Conservation (phyloP, 2,888 invertebrate genomes). For the Latheticus oryzae region DNA sequence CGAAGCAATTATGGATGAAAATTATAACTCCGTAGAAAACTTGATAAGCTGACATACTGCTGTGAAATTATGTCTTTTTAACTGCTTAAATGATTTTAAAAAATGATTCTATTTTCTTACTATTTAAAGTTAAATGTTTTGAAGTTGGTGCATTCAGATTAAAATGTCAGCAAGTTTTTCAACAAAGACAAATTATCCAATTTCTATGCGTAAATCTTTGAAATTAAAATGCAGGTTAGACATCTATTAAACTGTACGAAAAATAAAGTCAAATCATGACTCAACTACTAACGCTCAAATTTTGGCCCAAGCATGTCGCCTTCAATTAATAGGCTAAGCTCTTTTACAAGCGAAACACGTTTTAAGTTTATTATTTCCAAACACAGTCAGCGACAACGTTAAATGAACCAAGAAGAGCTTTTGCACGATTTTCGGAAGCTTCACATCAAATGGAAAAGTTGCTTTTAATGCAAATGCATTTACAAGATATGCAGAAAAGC, state of each 20-base stretch:
- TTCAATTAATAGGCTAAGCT: constrained; percentile 47
- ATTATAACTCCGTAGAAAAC: constrained; percentile 12
- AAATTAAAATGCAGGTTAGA: constrained; percentile 43
- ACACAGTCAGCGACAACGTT: constrained; percentile 41
- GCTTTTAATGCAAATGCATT: constrained; percentile 15
- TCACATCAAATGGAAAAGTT: constrained; percentile 11
- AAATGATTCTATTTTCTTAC: too few species aligned
- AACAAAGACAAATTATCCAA: constrained; percentile 41
- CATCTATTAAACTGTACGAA: constrained; percentile 37
- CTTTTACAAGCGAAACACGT: constrained; percentile 51
- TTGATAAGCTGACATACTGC: constrained; percentile 5
- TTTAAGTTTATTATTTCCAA: constrained; percentile 50
- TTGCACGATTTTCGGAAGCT: constrained; percentile 13
- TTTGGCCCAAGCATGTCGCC: constrained; percentile 36
- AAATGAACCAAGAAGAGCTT: constrained; percentile 44
- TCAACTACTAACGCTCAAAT: constrained; percentile 37
- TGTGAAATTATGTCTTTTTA: too few species aligned
- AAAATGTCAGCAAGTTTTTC: constrained; percentile 20
- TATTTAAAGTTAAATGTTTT: constrained; percentile 2
- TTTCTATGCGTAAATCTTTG: constrained; percentile 40
- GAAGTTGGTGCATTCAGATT: constrained; percentile 29
- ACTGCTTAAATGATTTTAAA: too few species aligned
- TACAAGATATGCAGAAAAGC: background rate
- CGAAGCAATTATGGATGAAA: constrained; percentile 10
- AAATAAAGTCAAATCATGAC: constrained; percentile 40